Evolutionary conservation across 2,113 vertebrate species (phyloP), one percentile per base, ranked within the genome.

Genomic region (Rhinoptilus africanus): DNA sequence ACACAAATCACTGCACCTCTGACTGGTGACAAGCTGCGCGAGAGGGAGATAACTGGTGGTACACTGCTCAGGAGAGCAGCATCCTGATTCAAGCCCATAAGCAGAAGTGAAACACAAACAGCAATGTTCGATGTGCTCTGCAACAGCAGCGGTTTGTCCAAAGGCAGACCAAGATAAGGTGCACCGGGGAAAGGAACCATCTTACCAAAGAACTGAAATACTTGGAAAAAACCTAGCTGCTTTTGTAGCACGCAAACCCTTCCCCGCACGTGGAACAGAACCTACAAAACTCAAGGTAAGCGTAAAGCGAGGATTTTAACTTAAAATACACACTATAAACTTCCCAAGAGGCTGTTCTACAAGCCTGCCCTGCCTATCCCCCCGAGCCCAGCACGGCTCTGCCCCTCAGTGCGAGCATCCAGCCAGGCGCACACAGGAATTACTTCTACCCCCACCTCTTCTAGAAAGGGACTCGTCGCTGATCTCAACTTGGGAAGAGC

Each of bases 331-430:
- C 23, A 39, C 7, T 41, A 39, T 10, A 41, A 73, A 21, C 35
- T 50, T 43, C 1, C 41, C 11, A 69, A 64, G 14, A 4, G 1
- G 20, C 43, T 12, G 8, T 10, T 23, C 62, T 37, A 68, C 47
- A 72, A 85, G 41, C 18, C 27, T 73, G 26, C 20, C 30, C 57
- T 39, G 85, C 34, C 37, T 63, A n/a, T 24, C 11, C 57, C 30
- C 4, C 39, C 32, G 4, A n/a, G 41, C 35, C 27, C 53, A 3
- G n/a, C 2, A 4, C 1, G 28, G 45, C 64, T 37, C 69, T 50
- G 28, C 26, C 37, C 23, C 22, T 9, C 39, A 89, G 59, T 0
- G 2, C 15, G 3, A 60, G 34, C n/a, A 35, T 2, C 23, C 3
- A 45, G 71, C 51, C 71, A 47, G 41, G 41, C 0, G 5, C 66